Percentiles rank a stretch among this genome's conserved stretches.
Evolutionary conservation across 2,113 vertebrate genomes (phyloP).

Genomic region (Orthonyx spaldingii): DNA sequence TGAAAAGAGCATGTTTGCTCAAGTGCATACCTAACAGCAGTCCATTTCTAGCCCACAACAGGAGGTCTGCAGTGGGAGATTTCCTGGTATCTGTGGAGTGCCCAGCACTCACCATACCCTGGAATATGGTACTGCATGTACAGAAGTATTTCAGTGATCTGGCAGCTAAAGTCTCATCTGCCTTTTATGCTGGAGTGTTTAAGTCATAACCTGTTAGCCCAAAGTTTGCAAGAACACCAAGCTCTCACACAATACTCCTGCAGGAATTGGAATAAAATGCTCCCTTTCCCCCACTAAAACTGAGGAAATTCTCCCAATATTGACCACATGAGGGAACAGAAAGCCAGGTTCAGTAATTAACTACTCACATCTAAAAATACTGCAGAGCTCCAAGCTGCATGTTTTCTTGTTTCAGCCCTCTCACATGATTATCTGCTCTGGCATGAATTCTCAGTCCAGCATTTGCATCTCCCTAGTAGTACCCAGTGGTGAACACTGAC

Average conservation of each 20-base stretch:
- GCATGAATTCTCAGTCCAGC: neutral
- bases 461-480: neutral
- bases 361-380: neutral
- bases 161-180: neutral
- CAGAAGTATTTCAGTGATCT: neutral
- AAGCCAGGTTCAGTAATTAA: neutral
- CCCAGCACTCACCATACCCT: neutral
- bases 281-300: neutral
- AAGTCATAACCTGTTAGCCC: neutral
- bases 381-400: neutral
- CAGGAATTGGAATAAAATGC: neutral
- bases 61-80: neutral
- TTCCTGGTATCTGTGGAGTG: neutral
- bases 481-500: neutral
- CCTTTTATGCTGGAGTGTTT: neutral
- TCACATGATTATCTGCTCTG: neutral
- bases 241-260: neutral
- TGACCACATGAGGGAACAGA: neutral
- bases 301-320: neutral
- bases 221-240: neutral
- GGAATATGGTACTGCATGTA: accelerated
- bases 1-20: neutral
- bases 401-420: neutral
- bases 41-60: neutral
- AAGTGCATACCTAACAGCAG: neutral